These are phyloP conservation scores for Lacerta bilineata DNA, from an alignment of 2,797 vertebrate genomes.

Conservation along the genomic window DNA sequence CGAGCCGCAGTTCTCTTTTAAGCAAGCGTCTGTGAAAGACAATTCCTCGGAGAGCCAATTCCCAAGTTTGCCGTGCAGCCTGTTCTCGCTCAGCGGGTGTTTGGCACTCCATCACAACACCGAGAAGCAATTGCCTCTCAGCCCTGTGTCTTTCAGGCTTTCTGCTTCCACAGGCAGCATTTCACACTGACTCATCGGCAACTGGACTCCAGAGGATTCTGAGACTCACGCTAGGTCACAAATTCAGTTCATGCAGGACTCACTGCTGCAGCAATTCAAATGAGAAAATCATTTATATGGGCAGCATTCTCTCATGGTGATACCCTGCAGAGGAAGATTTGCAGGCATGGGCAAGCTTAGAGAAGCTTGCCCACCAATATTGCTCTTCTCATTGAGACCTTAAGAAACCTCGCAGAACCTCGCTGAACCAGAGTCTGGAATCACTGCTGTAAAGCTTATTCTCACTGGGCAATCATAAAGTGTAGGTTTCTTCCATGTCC, in stretches of 20 bases:
- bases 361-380: neutral
- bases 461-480: neutral
- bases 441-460: neutral
- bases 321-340: neutral
- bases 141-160: neutral
- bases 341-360: no score
- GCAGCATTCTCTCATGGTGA: neutral
- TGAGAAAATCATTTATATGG: neutral
- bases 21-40: slow-evolving; percentile 41
- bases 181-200: no score
- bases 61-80: neutral
- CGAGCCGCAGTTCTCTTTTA: neutral
- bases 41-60: neutral
- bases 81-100: neutral
- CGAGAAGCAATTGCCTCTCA: neutral
- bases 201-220: neutral
- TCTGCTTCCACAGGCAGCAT: neutral
- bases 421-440: neutral
- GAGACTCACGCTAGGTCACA: neutral
- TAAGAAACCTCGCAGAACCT: neutral
- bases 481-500: neutral
- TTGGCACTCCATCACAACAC: neutral
- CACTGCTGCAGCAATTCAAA: neutral
- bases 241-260: neutral
- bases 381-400: neutral